These are phyloP conservation scores for Hymenochirus boettgeri DNA, from an alignment of 2,113 vertebrate genomes.

Conservation along the genomic window DNA sequence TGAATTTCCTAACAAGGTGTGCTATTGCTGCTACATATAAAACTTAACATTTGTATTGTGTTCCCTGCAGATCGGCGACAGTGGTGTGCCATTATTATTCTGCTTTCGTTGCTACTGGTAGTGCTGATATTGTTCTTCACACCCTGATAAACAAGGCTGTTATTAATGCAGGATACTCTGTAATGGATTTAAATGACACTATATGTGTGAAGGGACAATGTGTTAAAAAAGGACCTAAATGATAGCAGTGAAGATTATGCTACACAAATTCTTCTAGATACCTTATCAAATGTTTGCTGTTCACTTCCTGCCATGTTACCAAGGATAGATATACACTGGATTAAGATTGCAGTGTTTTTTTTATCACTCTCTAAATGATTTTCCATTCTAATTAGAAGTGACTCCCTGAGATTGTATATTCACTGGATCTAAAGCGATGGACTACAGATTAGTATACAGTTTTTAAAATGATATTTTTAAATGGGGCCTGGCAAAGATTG, in stretches of 20 bases:
- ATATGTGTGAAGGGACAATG: slow-evolving; percentile 16
- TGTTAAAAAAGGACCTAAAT: slow-evolving; percentile 19
- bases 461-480: neutral
- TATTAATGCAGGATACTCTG: neutral
- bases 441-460: neutral
- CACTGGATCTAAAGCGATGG: neutral
- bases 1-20: too few relatives aligned
- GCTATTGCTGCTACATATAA: neutral
- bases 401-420: neutral
- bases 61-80: slow-evolving; percentile 84
- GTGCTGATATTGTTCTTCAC: slow-evolving; percentile 82
- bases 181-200: neutral
- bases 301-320: neutral
- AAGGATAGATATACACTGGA: slow-evolving; percentile 10
- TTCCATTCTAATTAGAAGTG: neutral
- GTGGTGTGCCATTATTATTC: slow-evolving; percentile 91
- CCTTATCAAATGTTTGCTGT: neutral
- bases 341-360: slow-evolving; percentile 23
- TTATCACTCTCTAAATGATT: slow-evolving; percentile 11
- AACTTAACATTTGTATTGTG: neutral
- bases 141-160: slow-evolving; percentile 66
- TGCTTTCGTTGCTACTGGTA: slow-evolving; percentile 80
- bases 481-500: neutral
- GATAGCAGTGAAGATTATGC: slow-evolving; percentile 10
- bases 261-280: neutral